Percentiles rank a stretch among this genome's conserved stretches.
These are phyloP conservation scores for Drosophila ironensis DNA, from an alignment of 1,140 invertebrate species.

Conservation along the genomic window DNA sequence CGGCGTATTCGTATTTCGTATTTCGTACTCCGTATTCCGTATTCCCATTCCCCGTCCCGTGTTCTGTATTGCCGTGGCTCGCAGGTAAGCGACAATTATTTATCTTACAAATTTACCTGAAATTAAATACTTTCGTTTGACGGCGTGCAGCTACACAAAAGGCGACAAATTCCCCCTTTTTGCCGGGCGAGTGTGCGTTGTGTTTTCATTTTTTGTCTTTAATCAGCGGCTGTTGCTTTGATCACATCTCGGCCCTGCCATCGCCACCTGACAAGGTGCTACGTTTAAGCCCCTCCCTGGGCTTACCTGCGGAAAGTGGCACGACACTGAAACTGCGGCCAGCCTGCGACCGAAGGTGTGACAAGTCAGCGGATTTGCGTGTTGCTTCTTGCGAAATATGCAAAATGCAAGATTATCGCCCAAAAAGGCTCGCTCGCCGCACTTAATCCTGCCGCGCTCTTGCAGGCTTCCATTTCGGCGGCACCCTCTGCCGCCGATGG, in stretches of 20 bases:
- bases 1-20: conserved; percentile 38
- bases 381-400: conserved; percentile 76
- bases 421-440: conserved; percentile 54
- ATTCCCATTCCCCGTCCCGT: neutral
- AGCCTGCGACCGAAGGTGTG: conserved; percentile 60
- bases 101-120: conserved; percentile 80
- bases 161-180: conserved; percentile 77
- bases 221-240: conserved; percentile 75
- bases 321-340: neutral
- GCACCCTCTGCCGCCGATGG: neutral
- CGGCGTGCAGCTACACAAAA: conserved; percentile 48
- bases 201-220: conserved; percentile 53
- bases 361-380: conserved; percentile 79
- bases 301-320: conserved; percentile 4
- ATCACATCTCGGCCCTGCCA: conserved; percentile 40
- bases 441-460: conserved; percentile 61
- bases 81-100: conserved; percentile 77
- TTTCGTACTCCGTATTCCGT: conserved; percentile 1
- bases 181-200: conserved; percentile 5
- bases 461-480: conserved; percentile 19
- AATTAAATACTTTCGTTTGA: conserved; percentile 73
- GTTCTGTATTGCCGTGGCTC: conserved; percentile 1
- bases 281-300: conserved; percentile 33
- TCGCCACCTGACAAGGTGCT: conserved; percentile 50
- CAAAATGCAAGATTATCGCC: conserved; percentile 74